Conservation (phyloP, 2,797 vertebrate genomes). For the Galaxias olidus region DNA sequence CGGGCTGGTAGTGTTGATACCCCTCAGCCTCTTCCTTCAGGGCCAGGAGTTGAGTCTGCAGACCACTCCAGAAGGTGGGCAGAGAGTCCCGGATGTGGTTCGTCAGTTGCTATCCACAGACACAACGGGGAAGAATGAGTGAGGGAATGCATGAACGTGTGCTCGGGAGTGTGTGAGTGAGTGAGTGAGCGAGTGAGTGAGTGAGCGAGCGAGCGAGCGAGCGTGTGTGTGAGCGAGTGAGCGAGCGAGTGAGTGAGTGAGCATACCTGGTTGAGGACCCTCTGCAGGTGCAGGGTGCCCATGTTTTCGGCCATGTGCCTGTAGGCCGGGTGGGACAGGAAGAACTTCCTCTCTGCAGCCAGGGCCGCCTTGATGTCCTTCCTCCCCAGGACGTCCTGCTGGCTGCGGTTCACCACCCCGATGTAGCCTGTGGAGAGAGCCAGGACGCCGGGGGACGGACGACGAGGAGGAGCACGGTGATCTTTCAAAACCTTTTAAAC, state of each 20-base stretch:
- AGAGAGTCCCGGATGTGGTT: slow-evolving; percentile 90
- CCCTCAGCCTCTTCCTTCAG: slow-evolving; percentile 86
- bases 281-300: slow-evolving; percentile 84
- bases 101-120: slow-evolving; percentile 84
- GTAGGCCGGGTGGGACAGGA: slow-evolving; percentile 81
- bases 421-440: slow-evolving; percentile 76
- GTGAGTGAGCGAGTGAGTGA: not conserved
- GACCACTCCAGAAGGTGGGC: slow-evolving; percentile 81
- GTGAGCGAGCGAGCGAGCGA: not conserved
- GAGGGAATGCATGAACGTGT: not conserved
- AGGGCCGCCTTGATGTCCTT: slow-evolving; percentile 83
- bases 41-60: slow-evolving; percentile 82
- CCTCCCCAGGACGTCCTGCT: slow-evolving; percentile 86
- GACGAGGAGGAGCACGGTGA: too few relatives aligned
- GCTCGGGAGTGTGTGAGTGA: not conserved
- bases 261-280: slow-evolving; percentile 82
- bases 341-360: slow-evolving; percentile 80
- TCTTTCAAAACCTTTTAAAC: too few relatives aligned
- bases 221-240: not conserved
- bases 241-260: not conserved
- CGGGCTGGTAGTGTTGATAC: slow-evolving; percentile 81
- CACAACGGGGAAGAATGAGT: slow-evolving; percentile 5
- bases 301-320: slow-evolving; percentile 81
- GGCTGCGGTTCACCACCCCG: slow-evolving; percentile 86
- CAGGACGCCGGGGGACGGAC: too few relatives aligned